These are phyloP conservation scores for Strongylocentrotus purpuratus DNA, from an alignment of 35 echinoderm and acorn worm species.

Conservation along the genomic window DNA sequence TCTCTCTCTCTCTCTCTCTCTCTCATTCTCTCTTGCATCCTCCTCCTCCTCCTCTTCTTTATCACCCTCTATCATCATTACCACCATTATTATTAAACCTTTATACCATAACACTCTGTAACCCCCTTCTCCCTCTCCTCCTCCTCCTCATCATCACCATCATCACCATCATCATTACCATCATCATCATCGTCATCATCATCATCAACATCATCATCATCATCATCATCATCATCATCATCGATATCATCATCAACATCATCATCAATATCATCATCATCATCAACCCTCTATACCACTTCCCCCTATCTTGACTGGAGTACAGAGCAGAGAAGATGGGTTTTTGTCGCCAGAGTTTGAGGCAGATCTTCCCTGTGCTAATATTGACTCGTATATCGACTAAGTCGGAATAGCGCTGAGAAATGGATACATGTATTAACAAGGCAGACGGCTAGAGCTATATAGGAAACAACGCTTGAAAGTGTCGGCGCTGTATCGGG, in stretches of 20 bases:
- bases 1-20: not conserved
- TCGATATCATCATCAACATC: not conserved
- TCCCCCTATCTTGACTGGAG: not conserved
- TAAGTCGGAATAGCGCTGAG: not conserved
- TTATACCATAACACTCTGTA: not conserved
- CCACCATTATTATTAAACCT: not conserved
- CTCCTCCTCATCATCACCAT: not conserved
- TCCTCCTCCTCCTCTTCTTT: not conserved
- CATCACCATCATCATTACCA: not conserved
- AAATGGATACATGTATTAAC: conserved; percentile 43
- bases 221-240: not conserved
- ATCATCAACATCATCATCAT: not conserved
- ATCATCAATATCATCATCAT: not conserved
- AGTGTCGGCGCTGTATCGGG: not conserved
- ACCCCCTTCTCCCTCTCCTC: not conserved
- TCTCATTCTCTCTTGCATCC: not conserved
- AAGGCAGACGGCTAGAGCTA: not conserved
- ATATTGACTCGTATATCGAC: conserved; percentile 23
- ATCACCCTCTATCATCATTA: not conserved
- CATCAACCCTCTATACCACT: not conserved
- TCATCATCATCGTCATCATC: not conserved
- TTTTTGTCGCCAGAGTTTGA: not conserved
- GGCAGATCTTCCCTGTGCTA: not conserved
- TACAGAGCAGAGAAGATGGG: not conserved
- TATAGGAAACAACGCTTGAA: not conserved